Evolutionary conservation across 2,888 invertebrate genomes (phyloP).

Genomic region (Synergus japonicus): DNA sequence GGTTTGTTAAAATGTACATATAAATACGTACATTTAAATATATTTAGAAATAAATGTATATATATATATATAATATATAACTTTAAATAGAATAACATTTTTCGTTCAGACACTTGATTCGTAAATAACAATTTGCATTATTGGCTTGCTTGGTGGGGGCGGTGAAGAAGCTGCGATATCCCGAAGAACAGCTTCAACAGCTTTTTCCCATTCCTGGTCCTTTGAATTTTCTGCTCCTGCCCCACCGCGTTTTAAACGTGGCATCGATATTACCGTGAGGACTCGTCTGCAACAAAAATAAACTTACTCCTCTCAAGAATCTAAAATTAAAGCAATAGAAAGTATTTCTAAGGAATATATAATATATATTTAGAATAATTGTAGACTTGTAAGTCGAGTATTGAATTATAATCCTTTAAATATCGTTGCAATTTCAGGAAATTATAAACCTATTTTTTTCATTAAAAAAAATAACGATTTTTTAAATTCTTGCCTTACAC

Average conservation of each 20-base stretch:
- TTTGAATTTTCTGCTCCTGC: constrained; percentile 77
- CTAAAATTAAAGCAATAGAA: neutral
- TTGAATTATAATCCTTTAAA: neutral
- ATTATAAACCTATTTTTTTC: too few species aligned
- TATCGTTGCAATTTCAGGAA: neutral
- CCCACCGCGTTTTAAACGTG: constrained; percentile 79
- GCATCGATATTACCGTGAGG: constrained; percentile 87
- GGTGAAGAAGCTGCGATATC: constrained; percentile 83
- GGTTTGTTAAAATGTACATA: neutral
- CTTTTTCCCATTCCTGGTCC: constrained; percentile 85
- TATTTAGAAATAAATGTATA: neutral
- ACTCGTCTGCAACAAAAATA: constrained; percentile 75
- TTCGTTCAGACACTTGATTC: constrained; percentile 88
- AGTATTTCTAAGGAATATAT: neutral
- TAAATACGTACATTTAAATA: neutral
- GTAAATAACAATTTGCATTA: constrained; percentile 91
- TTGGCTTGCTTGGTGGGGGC: constrained; percentile 80
- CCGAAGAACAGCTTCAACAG: constrained; percentile 86
- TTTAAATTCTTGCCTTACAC: too few species aligned
- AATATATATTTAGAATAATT: neutral
- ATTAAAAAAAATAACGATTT: too few species aligned
- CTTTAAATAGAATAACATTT: neutral
- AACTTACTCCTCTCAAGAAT: neutral
- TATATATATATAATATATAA: neutral
- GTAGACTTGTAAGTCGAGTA: neutral